Percentiles rank a stretch among this genome's conserved stretches.
phyloP scores from a whole-genome alignment of 2,113 vertebrate species.

The Nannospalax galili region DNA sequence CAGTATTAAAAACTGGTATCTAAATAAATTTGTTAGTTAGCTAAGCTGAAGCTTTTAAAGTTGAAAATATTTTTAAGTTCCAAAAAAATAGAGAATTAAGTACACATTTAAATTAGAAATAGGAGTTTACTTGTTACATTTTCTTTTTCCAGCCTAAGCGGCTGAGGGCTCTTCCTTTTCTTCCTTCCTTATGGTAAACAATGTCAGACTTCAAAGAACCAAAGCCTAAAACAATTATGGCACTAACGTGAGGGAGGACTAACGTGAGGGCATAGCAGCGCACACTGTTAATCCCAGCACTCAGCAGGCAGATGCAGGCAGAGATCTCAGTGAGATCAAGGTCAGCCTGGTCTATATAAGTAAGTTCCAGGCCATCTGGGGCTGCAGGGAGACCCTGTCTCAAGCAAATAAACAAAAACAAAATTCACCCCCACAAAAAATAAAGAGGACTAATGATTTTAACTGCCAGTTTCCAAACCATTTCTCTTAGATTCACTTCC shows the following conservation, averaged over 20 bases:
- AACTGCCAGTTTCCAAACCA: too few relatives aligned
- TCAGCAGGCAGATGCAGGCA: too few relatives aligned
- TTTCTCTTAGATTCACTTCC: neutral
- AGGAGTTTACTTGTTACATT: slow-evolving; percentile 50
- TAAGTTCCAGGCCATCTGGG: too few relatives aligned
- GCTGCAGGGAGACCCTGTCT: too few relatives aligned
- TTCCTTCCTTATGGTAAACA: slow-evolving; percentile 34
- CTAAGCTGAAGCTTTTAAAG: slow-evolving; percentile 26
- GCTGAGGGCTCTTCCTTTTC: neutral
- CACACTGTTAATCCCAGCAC: too few relatives aligned
- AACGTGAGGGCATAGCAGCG: neutral
- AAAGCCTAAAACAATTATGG: slow-evolving; percentile 2
- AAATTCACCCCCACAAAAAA: neutral
- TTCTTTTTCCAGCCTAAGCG: slow-evolving; percentile 38
- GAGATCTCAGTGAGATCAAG: too few relatives aligned
- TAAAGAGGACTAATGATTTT: too few relatives aligned
- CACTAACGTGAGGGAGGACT: slow-evolving; percentile 37
- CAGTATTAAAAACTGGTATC: slow-evolving; percentile 28
- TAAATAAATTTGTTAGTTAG: slow-evolving; percentile 51
- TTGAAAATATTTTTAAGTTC: slow-evolving; percentile 37
- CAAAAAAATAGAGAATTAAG: slow-evolving; percentile 41
- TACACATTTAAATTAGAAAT: slow-evolving; percentile 56
- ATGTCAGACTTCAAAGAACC: neutral
- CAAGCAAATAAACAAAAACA: too few relatives aligned
- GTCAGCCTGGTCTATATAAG: too few relatives aligned